phyloP scores from a whole-genome alignment of 2,113 vertebrate genomes.

The Sphyrna mokarran region DNA sequence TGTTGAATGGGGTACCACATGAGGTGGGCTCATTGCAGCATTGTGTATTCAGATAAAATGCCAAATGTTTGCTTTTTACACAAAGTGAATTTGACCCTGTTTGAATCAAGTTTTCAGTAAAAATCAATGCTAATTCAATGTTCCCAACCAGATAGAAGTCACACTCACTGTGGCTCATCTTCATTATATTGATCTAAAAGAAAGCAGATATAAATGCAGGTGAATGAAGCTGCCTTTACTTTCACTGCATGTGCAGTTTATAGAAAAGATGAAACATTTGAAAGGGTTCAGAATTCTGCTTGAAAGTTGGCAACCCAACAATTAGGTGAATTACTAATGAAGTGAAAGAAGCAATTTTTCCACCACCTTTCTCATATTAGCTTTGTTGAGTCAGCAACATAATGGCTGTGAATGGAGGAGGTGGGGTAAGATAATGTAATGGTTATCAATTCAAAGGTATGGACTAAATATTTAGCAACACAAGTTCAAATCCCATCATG shows the following conservation, averaged over 20 bases:
- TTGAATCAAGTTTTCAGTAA: background rate
- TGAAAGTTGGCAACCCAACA: background rate
- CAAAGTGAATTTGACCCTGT: background rate
- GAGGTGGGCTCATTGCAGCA: background rate
- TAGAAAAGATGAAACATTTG: background rate
- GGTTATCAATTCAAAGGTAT: background rate
- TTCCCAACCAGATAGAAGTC: background rate
- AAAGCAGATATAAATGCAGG: background rate
- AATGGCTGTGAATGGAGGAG: background rate
- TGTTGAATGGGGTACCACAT: background rate
- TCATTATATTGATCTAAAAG: background rate
- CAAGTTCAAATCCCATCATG: background rate
- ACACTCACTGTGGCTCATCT: background rate
- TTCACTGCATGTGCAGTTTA: background rate
- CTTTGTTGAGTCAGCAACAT: background rate
- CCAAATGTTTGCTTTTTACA: background rate
- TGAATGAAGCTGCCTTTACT: background rate
- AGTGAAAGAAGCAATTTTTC: background rate
- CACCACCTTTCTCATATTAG: background rate
- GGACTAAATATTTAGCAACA: background rate
- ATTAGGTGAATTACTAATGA: background rate
- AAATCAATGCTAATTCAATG: background rate
- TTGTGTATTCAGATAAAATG: background rate
- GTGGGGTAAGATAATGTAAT: background rate
- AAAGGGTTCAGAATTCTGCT: background rate